Evolutionary conservation across 2,888 invertebrate species (phyloP).

Genomic region (Lasioglossum calceatum): DNA sequence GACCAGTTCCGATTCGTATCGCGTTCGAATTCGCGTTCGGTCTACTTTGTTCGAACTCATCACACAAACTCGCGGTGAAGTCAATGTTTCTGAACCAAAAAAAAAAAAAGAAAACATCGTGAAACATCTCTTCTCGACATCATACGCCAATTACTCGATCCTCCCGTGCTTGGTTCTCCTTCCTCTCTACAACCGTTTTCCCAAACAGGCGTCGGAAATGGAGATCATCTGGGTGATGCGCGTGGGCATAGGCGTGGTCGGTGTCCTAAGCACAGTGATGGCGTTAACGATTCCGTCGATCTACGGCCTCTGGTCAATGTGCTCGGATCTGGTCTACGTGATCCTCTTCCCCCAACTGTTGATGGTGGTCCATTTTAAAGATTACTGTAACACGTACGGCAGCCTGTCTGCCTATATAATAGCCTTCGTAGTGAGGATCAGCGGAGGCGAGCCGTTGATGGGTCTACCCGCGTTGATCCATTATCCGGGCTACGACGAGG

Average conservation of each 20-base stretch:
- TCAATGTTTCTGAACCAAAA: not conserved
- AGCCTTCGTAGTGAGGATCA: conserved; percentile 92
- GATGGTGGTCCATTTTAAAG: conserved; percentile 98
- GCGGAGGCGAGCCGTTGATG: conserved; percentile 95
- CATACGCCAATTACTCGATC: not conserved
- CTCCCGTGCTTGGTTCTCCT: not conserved
- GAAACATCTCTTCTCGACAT: not conserved
- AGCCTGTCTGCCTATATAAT: conserved; percentile 95
- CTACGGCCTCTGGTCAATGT: conserved; percentile 99
- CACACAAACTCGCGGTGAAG: not conserved
- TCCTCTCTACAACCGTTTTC: conserved; percentile 47
- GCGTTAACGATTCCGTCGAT: conserved; percentile 98
- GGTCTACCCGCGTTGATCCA: conserved; percentile 93
- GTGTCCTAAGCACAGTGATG: conserved; percentile 96
- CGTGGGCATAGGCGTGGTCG: conserved; percentile 95
- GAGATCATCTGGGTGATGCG: conserved; percentile 99
- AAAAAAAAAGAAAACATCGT: not conserved
- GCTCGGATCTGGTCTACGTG: conserved; percentile 99
- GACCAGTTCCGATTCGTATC: not conserved
- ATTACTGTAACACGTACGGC: conserved; percentile 98
- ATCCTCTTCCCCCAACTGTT: conserved; percentile 99
- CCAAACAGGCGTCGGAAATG: conserved; percentile 94
- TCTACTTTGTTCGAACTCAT: not conserved
- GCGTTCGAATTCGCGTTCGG: not conserved
- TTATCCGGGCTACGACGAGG: conserved; percentile 93